Base-by-base conservation (phyloP, 2,888 invertebrate species). In the Polydesmus complanatus region DNA sequence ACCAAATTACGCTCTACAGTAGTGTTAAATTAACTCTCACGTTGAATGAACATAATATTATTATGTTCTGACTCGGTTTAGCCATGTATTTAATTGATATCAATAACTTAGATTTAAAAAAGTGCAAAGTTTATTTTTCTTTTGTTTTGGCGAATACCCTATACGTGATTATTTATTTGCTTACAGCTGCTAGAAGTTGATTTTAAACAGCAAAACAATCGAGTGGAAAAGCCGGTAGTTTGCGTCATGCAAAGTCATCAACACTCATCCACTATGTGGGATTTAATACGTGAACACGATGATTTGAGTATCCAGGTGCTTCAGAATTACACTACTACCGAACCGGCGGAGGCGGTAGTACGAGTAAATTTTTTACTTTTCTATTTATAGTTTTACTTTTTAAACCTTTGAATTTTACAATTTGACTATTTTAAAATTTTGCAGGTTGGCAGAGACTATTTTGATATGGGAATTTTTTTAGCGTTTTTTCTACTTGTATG, bases 401-500 rank as follows among this genome's bases (percentile, higher is more conserved):
- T n/a, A n/a, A n/a, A n/a, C 18, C 48, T 57, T 57, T 49, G n/a
- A 47, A 52, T 27, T 58, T 58, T 25, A 23, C 23, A 22, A 22
- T 25, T 27, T 56, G 8, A 27, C 47, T 37, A n/a, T 37, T 56
- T 56, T 27, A 49, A 8, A 23, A 23, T 58, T 19, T 19, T 14
- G 8, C 21, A 56, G 51, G 52, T 51, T 23, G n/a, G 11, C 2
- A 18, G 61, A 23, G 63, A 63, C 51, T 61, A 63, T 50, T 63
- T 63, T 27, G 63, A 63, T 56, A 63, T 63, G 63, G 61, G 56
- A 21, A 63, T 63, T 5, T 63, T 61, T 58, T 56, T 63, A 47
- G 53, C 61, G 2, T 63, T 61, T 51, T 63, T 63, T 51, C 57
- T 63, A 27, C 58, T 63, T 23, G 54, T 63, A 26, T 63, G 63